phyloP scores from a whole-genome alignment of 2,113 vertebrate genomes.

The Campylomormyrus numenius region DNA sequence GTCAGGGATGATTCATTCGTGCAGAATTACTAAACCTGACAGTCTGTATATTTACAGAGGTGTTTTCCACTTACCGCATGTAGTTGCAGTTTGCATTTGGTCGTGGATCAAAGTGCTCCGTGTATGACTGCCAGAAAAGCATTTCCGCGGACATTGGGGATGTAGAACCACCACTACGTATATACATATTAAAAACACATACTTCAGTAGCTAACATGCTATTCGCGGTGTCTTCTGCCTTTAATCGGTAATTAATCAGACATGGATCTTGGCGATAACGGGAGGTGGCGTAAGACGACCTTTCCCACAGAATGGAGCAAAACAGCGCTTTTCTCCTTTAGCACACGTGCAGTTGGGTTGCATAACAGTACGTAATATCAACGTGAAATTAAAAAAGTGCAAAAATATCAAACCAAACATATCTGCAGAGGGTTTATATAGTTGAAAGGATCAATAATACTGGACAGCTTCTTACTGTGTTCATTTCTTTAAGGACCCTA shows the following conservation, averaged over 20 bases:
- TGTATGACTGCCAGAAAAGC: constrained; percentile 69
- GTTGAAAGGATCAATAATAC: not conserved
- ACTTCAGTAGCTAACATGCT: not conserved
- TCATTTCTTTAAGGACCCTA: not conserved
- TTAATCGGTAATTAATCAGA: not conserved
- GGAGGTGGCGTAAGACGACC: not conserved
- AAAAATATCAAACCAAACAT: not conserved
- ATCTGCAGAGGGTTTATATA: not conserved
- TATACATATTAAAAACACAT: not conserved
- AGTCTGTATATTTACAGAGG: not conserved
- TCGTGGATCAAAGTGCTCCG: constrained; percentile 55
- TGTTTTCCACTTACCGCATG: constrained; percentile 51
- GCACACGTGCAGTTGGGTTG: not conserved
- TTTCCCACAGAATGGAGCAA: not conserved
- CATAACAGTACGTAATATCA: not conserved
- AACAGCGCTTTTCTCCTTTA: not conserved
- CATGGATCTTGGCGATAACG: not conserved
- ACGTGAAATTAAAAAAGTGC: not conserved
- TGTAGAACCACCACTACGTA: not conserved
- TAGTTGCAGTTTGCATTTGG: constrained; percentile 42
- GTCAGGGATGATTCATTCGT: not conserved
- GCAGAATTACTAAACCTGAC: not conserved
- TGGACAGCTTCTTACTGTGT: not conserved
- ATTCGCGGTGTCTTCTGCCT: not conserved
- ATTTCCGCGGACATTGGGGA: constrained; percentile 40